phyloP scores from a whole-genome alignment of 2,113 vertebrate genomes.

The Bubo blakistoni region DNA sequence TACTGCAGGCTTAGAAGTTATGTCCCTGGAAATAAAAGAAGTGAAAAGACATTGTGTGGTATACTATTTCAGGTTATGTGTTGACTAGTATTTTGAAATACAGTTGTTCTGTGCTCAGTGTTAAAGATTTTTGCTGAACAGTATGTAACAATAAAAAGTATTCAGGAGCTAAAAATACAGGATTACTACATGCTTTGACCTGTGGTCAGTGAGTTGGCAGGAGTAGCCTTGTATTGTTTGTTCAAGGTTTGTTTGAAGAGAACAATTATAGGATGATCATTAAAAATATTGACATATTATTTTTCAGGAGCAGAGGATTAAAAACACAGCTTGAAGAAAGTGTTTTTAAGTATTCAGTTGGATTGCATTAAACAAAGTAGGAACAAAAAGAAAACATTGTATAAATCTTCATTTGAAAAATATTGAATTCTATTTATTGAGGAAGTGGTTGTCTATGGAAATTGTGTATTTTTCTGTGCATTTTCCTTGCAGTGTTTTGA shows the following conservation, averaged over 20 bases:
- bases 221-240: constrained; percentile 43
- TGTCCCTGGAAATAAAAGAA: background rate
- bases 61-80: background rate
- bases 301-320: constrained; percentile 13
- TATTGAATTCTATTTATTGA: background rate
- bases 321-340: background rate
- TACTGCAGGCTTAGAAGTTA: background rate
- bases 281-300: constrained; percentile 35
- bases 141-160: constrained; percentile 5
- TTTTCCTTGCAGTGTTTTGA: background rate
- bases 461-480: background rate
- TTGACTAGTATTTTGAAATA: background rate
- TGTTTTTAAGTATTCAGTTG: background rate
- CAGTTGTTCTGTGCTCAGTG: background rate
- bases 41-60: background rate
- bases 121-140: background rate
- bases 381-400: background rate
- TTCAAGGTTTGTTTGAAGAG: constrained; percentile 56
- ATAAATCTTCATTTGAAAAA: background rate
- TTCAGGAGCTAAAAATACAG: constrained; percentile 53
- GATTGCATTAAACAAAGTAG: background rate
- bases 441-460: background rate
- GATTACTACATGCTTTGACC: constrained; percentile 46
- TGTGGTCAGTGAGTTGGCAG: constrained; percentile 41
- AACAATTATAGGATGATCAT: constrained; percentile 63